phyloP scores from a whole-genome alignment of 2,888 invertebrate species.

The Apotomis capreana region DNA sequence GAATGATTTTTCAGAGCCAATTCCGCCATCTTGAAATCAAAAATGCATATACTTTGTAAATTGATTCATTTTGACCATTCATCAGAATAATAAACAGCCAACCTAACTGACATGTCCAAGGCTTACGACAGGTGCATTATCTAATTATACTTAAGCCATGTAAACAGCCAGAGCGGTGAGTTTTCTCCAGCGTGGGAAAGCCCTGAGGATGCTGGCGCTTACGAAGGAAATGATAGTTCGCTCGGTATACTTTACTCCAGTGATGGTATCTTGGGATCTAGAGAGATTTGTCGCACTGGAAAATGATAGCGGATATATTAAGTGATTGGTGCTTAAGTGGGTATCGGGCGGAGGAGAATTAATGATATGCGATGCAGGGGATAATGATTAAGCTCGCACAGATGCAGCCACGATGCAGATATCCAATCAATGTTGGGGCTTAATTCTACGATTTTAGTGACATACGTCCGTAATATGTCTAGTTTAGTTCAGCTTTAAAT shows the following conservation, averaged over 20 bases:
- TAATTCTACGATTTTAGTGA: too few relatives aligned
- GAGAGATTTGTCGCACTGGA: background rate
- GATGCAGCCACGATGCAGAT: background rate
- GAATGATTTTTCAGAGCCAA: too few relatives aligned
- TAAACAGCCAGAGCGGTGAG: conserved; percentile 13
- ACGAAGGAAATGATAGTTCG: conserved; percentile 17
- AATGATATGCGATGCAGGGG: background rate
- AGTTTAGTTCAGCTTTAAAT: too few relatives aligned
- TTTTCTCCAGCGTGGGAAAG: conserved; percentile 48
- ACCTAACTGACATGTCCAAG: background rate
- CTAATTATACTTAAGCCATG: conserved; percentile 21
- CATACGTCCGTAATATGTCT: too few relatives aligned
- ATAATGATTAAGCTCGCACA: background rate
- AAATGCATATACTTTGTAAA: too few relatives aligned
- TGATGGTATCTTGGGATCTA: background rate
- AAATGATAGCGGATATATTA: conserved; percentile 1
- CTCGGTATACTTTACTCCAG: background rate
- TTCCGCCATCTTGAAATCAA: too few relatives aligned
- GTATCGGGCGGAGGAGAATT: background rate
- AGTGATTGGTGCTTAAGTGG: background rate
- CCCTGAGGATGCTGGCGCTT: conserved; percentile 30
- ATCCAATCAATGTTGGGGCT: too few relatives aligned
- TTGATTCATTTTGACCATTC: too few relatives aligned
- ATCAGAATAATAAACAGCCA: too few relatives aligned
- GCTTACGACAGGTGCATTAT: conserved; percentile 7